These are phyloP conservation scores for Sebastolobus altivelis DNA, from an alignment of 2,797 vertebrate species.

Conservation along the genomic window DNA sequence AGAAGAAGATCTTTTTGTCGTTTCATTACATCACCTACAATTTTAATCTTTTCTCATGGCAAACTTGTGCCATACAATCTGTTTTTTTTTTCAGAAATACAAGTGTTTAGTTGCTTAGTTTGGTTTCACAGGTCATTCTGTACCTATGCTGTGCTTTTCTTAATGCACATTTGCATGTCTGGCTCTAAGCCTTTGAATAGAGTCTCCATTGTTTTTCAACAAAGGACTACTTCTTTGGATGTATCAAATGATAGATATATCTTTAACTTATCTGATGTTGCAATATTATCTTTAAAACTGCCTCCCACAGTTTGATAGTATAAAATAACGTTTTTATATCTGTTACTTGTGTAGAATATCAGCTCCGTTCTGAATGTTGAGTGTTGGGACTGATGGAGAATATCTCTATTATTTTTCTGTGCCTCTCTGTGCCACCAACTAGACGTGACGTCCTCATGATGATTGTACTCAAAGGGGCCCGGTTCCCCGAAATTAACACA, in stretches of 20 bases:
- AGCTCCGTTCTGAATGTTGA: background rate
- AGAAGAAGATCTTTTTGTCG: background rate
- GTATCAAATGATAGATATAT: background rate
- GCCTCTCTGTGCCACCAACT: slow-evolving; percentile 55
- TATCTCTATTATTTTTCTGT: slow-evolving; percentile 29
- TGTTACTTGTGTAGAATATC: background rate
- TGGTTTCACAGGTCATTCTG: background rate
- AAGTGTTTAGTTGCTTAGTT: background rate
- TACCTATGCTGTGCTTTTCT: background rate
- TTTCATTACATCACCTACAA: background rate
- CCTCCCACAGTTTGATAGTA: slow-evolving; percentile 4
- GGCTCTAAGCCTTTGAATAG: background rate
- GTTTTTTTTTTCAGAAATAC: background rate
- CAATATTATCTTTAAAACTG: slow-evolving; percentile 22
- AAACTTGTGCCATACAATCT: background rate
- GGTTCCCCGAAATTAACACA: slow-evolving; percentile 16
- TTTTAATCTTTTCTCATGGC: background rate
- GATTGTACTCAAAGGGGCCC: slow-evolving; percentile 55
- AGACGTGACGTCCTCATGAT: slow-evolving; percentile 37
- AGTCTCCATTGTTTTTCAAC: background rate
- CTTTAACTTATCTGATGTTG: slow-evolving; percentile 5
- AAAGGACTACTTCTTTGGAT: background rate
- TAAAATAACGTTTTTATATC: background rate
- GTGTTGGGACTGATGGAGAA: background rate
- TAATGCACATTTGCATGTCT: background rate